A percentile compares a stretch with the other conserved stretches of the same genome.
Conservation (phyloP, 1,140 invertebrate species). For the Neodiprion virginianus region DNA sequence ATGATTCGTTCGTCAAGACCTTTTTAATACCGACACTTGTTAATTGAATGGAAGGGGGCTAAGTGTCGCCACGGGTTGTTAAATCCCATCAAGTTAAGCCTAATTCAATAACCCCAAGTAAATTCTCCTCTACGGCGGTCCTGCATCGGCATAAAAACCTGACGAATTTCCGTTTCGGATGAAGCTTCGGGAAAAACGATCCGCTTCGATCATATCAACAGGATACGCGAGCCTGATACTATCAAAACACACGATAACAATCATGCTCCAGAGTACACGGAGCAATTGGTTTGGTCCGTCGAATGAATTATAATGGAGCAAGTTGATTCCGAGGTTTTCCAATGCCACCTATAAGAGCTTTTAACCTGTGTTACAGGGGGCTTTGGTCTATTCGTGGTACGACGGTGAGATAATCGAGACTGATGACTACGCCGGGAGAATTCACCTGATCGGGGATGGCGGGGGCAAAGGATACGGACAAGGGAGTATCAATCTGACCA, state of each 20-base stretch:
- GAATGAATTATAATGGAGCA: no score
- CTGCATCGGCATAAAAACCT: no score
- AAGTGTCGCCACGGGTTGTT: constrained; percentile 6
- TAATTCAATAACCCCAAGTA: constrained; percentile 9
- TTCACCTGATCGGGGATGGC: constrained; percentile 67
- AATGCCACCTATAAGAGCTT: neutral
- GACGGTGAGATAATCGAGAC: constrained; percentile 73
- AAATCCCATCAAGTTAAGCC: constrained; percentile 9
- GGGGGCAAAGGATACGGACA: constrained; percentile 66
- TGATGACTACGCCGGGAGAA: constrained; percentile 77
- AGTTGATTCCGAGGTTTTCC: neutral
- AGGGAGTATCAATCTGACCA: constrained; percentile 88
- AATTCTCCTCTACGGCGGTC: neutral
- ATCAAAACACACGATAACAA: no score
- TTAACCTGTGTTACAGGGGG: constrained; percentile 64
- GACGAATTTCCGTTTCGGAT: no score
- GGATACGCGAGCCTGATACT: no score
- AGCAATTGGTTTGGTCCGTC: no score
- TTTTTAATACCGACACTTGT: constrained; percentile 9
- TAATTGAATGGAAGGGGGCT: constrained; percentile 15
- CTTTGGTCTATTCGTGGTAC: constrained; percentile 80
- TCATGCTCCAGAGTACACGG: no score
- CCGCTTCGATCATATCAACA: no score
- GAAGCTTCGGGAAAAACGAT: no score
- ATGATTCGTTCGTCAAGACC: constrained; percentile 6